Percentiles rank a stretch among this genome's conserved stretches.
phyloP scores from a whole-genome alignment of 2,888 invertebrate species.

The Sphaerophoria taeniata region DNA sequence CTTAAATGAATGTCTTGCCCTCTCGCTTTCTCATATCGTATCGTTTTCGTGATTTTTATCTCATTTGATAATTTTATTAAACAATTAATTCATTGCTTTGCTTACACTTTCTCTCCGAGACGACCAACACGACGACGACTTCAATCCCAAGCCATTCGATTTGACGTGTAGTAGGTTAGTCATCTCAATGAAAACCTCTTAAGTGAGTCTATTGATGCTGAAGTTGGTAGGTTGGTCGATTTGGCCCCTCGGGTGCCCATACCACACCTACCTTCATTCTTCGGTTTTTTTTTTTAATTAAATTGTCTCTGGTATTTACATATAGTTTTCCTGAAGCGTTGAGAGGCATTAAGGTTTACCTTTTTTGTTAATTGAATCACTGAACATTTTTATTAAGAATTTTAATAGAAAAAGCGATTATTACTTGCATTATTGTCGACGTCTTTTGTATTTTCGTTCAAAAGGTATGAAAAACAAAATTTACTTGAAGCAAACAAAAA shows the following conservation, averaged over 20 bases:
- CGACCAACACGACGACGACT: too few species aligned
- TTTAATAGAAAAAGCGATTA: conserved; percentile 23
- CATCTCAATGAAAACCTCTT: background rate
- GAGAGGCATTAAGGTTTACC: background rate
- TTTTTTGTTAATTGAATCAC: conserved; percentile 23
- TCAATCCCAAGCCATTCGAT: background rate
- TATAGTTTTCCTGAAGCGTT: conserved; percentile 40
- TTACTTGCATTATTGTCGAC: background rate
- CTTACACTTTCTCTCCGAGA: conserved; percentile 1
- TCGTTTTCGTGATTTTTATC: background rate
- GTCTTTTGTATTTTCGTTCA: conserved; percentile 9
- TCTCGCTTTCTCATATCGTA: background rate
- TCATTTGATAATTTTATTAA: background rate
- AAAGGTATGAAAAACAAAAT: background rate
- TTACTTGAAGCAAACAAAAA: background rate
- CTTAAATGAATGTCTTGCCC: background rate
- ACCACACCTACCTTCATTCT: conserved; percentile 34
- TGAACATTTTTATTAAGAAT: conserved; percentile 11
- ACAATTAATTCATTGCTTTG: background rate
- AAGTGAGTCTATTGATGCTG: conserved; percentile 3
- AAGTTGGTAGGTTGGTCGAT: background rate
- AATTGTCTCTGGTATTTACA: conserved; percentile 34
- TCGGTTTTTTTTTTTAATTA: conserved; percentile 34
- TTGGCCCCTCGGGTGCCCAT: background rate
- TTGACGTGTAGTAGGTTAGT: background rate